Conservation (phyloP, 2,113 vertebrate species). For the Myocastor coypus region DNA sequence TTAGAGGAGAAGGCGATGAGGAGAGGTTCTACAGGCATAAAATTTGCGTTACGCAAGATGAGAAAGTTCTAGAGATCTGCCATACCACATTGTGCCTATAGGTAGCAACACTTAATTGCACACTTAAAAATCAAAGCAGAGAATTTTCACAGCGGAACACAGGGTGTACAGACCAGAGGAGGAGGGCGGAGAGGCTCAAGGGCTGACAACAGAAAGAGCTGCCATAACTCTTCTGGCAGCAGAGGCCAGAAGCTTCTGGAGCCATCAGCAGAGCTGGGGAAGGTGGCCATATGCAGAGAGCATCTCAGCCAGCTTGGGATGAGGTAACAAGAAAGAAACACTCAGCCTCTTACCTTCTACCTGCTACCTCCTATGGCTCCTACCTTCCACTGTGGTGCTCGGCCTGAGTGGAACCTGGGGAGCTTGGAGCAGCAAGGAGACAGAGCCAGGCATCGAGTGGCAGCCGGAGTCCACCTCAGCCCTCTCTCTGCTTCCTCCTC, state of each 20-base stretch:
- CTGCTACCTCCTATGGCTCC: neutral
- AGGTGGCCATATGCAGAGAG: neutral
- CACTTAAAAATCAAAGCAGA: neutral
- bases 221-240: neutral
- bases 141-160: neutral
- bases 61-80: neutral
- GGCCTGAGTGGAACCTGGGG: neutral
- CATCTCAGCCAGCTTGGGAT: neutral
- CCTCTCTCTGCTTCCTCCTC: neutral
- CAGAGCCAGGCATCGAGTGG: neutral
- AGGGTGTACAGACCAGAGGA: neutral
- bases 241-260: too few species aligned
- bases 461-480: neutral
- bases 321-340: neutral
- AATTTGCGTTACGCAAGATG: neutral
- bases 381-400: neutral
- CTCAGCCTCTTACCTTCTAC: neutral
- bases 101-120: neutral
- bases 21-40: neutral
- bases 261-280: neutral
- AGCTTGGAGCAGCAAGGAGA: neutral
- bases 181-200: fast-evolving
- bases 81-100: neutral
- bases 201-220: neutral
- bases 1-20: neutral